A percentile compares a stretch with the other conserved stretches of the same genome.
These are phyloP conservation scores for Drosophila pseudotalamancana DNA, from an alignment of 2,888 invertebrate genomes.

Conservation along the genomic window DNA sequence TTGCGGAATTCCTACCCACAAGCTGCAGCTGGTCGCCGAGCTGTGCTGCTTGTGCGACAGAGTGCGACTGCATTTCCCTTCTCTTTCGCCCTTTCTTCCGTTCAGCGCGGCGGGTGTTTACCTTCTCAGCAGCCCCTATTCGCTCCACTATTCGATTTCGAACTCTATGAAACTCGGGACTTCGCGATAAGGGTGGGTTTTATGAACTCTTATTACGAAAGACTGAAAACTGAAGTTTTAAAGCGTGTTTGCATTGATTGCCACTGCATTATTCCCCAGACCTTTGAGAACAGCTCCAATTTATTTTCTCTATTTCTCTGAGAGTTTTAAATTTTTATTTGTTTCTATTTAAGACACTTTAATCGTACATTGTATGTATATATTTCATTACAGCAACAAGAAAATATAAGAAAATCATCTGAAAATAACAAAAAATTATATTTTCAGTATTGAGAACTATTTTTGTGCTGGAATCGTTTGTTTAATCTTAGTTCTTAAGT, in stretches of 20 bases:
- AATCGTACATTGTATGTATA: conserved; percentile 26
- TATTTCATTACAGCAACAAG: conserved; percentile 15
- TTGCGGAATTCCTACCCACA: conserved; percentile 70
- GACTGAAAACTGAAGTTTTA: conserved; percentile 14
- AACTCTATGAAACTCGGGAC: conserved; percentile 35
- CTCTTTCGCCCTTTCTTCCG: neutral
- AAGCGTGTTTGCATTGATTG: conserved; percentile 38
- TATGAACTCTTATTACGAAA: conserved; percentile 3
- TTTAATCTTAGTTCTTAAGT: conserved; percentile 1
- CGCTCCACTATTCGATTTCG: conserved; percentile 35
- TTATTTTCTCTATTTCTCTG: conserved; percentile 39
- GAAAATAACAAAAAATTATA: neutral
- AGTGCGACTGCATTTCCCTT: conserved; percentile 25
- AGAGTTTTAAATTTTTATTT: conserved; percentile 19
- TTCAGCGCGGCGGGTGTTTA: conserved; percentile 38
- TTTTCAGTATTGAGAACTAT: conserved; percentile 1
- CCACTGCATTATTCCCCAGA: neutral
- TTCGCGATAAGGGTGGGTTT: conserved; percentile 41
- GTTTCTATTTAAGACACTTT: conserved; percentile 29
- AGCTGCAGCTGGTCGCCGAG: conserved; percentile 57
- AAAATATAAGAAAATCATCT: neutral
- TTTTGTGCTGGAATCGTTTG: conserved; percentile 6
- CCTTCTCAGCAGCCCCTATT: conserved; percentile 16
- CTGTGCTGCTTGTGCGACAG: neutral
- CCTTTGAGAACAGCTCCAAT: conserved; percentile 26